Evolutionary conservation across 2,113 vertebrate species (phyloP).

Genomic region (Nothocercus julius): DNA sequence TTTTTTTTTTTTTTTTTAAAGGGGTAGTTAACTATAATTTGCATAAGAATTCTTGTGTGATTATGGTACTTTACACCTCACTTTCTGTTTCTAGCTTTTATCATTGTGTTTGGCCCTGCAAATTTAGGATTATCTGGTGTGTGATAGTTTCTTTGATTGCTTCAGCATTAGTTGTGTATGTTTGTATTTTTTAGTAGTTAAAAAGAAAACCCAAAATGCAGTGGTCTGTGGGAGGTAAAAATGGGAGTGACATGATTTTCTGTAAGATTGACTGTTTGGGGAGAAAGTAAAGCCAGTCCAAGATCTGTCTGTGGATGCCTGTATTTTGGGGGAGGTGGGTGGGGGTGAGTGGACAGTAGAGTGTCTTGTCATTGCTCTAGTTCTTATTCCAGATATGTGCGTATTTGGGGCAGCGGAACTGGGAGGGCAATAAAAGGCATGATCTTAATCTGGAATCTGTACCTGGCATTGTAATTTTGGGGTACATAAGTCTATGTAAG

Average conservation of each 20-base stretch:
- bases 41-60: background rate
- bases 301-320: background rate
- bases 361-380: accelerated
- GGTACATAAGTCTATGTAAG: no score
- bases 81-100: background rate
- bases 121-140: background rate
- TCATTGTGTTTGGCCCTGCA: background rate
- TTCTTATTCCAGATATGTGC: accelerated
- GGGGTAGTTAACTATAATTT: background rate
- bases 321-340: background rate
- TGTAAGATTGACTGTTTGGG: background rate
- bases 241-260: background rate
- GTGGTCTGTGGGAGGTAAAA: background rate
- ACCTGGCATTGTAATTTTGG: background rate
- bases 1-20: background rate
- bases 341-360: accelerated
- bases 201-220: background rate
- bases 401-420: background rate
- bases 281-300: background rate
- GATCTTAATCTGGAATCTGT: background rate
- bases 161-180: background rate
- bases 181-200: background rate
- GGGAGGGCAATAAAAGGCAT: background rate
- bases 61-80: background rate
- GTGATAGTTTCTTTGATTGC: background rate